Conservation (phyloP, 2,113 vertebrate species). For the Tachycineta bicolor region DNA sequence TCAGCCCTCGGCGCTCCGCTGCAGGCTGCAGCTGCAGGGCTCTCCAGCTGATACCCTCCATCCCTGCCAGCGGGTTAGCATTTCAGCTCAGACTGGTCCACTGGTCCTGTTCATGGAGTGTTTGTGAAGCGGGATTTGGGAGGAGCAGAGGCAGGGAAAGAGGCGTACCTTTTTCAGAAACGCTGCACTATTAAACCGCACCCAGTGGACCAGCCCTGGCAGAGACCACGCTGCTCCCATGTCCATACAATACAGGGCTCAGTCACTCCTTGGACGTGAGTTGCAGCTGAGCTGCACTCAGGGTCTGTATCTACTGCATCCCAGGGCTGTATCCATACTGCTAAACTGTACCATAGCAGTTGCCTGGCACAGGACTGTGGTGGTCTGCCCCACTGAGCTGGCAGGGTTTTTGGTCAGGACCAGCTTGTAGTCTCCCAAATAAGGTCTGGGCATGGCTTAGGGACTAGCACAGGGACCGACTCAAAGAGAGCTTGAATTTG, state of each 20-base stretch:
- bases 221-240: not conserved
- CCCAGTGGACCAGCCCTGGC: not conserved
- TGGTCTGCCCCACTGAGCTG: not conserved
- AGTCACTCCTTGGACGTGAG: not conserved
- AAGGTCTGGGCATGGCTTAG: not conserved
- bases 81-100: not conserved
- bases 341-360: not conserved
- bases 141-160: not conserved
- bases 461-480: not conserved
- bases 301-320: fast-evolving
- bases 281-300: not conserved
- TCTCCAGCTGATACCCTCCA: not conserved
- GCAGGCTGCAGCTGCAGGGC: not conserved
- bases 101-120: fast-evolving
- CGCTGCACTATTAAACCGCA: fast-evolving
- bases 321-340: not conserved
- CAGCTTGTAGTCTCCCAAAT: not conserved
- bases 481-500: not conserved
- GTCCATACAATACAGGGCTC: not conserved
- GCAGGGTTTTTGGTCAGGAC: not conserved
- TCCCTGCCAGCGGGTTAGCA: not conserved
- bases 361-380: fast-evolving
- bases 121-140: not conserved
- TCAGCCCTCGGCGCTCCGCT: not conserved
- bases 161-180: not conserved